These are phyloP conservation scores for Dinoponera quadriceps DNA, from an alignment of 1,140 invertebrate genomes.

Conservation along the genomic window DNA sequence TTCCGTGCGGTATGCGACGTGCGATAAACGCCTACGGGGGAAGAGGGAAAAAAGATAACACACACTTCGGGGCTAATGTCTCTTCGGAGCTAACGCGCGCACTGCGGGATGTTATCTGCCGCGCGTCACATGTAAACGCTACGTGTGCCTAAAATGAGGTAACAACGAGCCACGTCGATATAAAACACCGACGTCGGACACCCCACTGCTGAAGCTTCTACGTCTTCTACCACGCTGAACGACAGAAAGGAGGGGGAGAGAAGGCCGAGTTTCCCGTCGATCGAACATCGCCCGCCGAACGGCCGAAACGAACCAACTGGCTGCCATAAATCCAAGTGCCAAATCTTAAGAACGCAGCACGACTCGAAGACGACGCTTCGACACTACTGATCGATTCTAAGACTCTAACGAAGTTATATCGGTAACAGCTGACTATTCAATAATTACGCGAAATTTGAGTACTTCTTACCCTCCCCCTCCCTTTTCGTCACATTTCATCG, in stretches of 20 bases:
- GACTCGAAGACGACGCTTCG: background rate
- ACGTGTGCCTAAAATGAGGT: slow-evolving; percentile 8
- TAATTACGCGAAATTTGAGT: too few relatives aligned
- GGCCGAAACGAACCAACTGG: background rate
- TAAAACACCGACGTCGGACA: background rate
- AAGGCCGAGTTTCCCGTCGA: background rate
- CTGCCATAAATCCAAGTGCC: background rate
- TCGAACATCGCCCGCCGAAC: background rate
- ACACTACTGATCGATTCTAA: slow-evolving; percentile 8
- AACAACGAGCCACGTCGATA: slow-evolving; percentile 1
- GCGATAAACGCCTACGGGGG: slow-evolving; percentile 29
- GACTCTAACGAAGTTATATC: background rate
- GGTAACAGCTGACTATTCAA: background rate
- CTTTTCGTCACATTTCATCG: too few relatives aligned
- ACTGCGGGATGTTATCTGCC: slow-evolving; percentile 18
- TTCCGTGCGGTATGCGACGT: slow-evolving; percentile 34
- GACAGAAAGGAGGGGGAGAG: too few relatives aligned
- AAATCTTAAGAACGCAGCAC: too few relatives aligned
- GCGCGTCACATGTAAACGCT: background rate
- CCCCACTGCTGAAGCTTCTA: background rate
- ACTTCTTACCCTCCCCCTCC: too few relatives aligned
- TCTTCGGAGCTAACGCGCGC: background rate
- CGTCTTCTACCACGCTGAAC: too few relatives aligned
- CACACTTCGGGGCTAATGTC: slow-evolving; percentile 19
- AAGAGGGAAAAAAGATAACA: background rate